Evolutionary conservation across 1,140 invertebrate genomes (phyloP).

Genomic region (Myzus persicae): DNA sequence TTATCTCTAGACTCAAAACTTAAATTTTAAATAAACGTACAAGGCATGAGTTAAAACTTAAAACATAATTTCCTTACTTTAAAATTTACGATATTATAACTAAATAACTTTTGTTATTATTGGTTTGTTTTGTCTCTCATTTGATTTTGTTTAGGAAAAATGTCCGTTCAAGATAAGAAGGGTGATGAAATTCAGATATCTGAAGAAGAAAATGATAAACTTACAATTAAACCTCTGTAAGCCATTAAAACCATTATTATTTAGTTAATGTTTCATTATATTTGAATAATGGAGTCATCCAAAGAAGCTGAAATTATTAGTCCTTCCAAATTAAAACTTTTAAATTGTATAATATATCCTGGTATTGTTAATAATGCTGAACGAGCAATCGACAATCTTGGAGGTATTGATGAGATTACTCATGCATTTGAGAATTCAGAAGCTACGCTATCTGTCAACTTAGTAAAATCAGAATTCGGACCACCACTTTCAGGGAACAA

Average conservation of each 20-base stretch:
- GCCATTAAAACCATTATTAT: slow-evolving; percentile 21
- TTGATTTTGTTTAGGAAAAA: slow-evolving; percentile 23
- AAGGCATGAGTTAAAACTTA: neutral
- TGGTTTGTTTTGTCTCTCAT: slow-evolving; percentile 15
- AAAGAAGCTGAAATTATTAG: neutral
- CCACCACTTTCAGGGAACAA: slow-evolving; percentile 15
- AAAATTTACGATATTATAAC: neutral
- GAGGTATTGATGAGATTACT: slow-evolving; percentile 47
- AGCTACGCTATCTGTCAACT: slow-evolving; percentile 28
- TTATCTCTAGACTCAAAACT: neutral
- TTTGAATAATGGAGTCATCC: slow-evolving; percentile 23
- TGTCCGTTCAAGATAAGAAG: slow-evolving; percentile 45
- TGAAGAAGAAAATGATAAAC: slow-evolving; percentile 57
- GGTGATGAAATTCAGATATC: slow-evolving; percentile 47
- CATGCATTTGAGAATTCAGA: slow-evolving; percentile 47
- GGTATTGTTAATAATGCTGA: slow-evolving; percentile 53
- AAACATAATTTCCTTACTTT: neutral
- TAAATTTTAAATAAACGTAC: neutral
- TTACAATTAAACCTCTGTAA: slow-evolving; percentile 55
- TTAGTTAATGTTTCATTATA: slow-evolving; percentile 21
- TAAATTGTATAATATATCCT: slow-evolving; percentile 48
- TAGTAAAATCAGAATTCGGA: slow-evolving; percentile 52
- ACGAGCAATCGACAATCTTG: slow-evolving; percentile 35
- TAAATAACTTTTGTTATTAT: neutral
- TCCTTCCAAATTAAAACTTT: slow-evolving; percentile 5